phyloP scores from a whole-genome alignment of 2,113 vertebrate species.

The Aix galericulata region DNA sequence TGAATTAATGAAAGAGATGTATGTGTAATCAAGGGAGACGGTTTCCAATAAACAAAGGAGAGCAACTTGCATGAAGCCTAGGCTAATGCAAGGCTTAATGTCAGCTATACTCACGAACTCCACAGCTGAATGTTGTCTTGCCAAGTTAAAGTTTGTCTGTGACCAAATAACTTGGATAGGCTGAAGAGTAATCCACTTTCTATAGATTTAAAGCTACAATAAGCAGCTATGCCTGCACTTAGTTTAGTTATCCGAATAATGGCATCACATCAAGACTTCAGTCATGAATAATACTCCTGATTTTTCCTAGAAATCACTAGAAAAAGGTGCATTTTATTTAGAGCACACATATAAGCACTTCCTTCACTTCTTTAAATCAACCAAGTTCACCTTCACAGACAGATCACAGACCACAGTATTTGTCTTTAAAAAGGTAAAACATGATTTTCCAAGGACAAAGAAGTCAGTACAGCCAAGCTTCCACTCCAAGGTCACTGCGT shows the following conservation, averaged over 20 bases:
- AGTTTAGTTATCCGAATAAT: background rate
- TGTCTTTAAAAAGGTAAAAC: constrained; percentile 28
- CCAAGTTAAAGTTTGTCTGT: background rate
- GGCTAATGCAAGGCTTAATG: background rate
- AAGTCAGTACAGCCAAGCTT: constrained; percentile 44
- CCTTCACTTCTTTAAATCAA: background rate
- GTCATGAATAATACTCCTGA: constrained; percentile 4
- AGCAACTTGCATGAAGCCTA: background rate
- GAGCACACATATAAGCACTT: background rate
- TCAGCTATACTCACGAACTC: background rate
- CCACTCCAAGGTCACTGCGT: background rate
- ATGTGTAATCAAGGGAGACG: background rate
- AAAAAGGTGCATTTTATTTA: constrained; percentile 22
- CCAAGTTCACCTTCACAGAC: background rate
- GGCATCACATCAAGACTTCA: background rate
- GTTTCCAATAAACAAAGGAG: background rate
- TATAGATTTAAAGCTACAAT: background rate
- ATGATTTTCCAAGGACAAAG: constrained; percentile 30
- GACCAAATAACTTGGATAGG: background rate
- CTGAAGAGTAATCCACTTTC: background rate
- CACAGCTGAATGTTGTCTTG: background rate
- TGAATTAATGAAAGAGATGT: background rate
- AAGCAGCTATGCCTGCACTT: background rate
- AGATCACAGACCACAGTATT: background rate
- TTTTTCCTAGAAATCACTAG: background rate